Evolutionary conservation across 2,797 vertebrate genomes (phyloP).

Genomic region (Lacerta bilineata): DNA sequence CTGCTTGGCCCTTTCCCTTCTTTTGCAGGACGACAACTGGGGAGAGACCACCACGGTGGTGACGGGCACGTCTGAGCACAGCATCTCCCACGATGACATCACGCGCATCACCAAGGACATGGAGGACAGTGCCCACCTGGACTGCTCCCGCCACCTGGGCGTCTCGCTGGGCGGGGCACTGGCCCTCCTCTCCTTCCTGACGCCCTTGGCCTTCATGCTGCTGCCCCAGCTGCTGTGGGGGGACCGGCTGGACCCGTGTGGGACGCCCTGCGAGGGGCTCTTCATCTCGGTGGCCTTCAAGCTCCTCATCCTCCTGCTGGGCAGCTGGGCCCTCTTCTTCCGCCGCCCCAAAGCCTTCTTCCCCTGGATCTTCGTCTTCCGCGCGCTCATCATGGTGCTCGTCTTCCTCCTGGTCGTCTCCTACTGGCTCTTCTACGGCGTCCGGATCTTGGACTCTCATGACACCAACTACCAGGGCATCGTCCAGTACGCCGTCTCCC

Average conservation of each 20-base stretch:
- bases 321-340: conserved; percentile 95
- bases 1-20: fast-evolving
- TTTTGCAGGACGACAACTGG: conserved; percentile 91
- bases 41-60: conserved; percentile 94
- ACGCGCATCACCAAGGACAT: conserved; percentile 95
- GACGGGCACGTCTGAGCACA: conserved; percentile 93
- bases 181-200: conserved; percentile 91
- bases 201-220: conserved; percentile 91
- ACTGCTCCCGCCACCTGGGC: conserved; percentile 90
- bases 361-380: conserved; percentile 90
- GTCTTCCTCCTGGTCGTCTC: conserved; percentile 92
- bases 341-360: conserved; percentile 89
- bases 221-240: conserved; percentile 92
- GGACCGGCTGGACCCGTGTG: conserved; percentile 88
- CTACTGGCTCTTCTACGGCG: conserved; percentile 97
- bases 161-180: conserved; percentile 85
- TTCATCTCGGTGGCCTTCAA: conserved; percentile 98
- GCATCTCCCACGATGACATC: conserved; percentile 94
- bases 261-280: conserved; percentile 94
- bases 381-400: conserved; percentile 91
- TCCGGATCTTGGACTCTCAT: conserved; percentile 89
- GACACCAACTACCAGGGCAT: conserved; percentile 90
- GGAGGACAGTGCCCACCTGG: conserved; percentile 90
- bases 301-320: conserved; percentile 93
- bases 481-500: conserved; percentile 90